A percentile compares a stretch with the other conserved stretches of the same genome.
These are phyloP conservation scores for Brachionichthys hirsutus DNA, from an alignment of 2,113 vertebrate genomes.

Conservation along the genomic window DNA sequence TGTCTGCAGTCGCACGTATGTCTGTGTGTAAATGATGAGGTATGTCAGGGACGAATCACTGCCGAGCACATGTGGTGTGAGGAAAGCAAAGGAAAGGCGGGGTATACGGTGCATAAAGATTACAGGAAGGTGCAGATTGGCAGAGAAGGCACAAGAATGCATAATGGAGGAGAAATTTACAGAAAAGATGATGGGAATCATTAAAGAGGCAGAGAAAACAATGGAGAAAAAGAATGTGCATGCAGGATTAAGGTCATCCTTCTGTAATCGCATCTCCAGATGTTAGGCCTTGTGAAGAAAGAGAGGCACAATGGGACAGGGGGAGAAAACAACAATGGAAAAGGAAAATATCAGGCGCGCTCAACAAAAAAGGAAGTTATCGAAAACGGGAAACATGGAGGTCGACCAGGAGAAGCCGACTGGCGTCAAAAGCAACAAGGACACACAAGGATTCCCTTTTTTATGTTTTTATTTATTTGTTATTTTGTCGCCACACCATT, in stretches of 20 bases:
- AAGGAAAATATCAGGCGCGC: not conserved
- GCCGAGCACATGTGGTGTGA: conserved; percentile 51
- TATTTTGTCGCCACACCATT: conserved; percentile 68
- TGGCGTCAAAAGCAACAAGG: not conserved
- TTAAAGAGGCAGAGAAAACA: not conserved
- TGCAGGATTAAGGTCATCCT: conserved; percentile 1
- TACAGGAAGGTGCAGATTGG: too few species aligned
- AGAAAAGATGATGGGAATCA: not conserved
- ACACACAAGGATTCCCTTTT: conserved; percentile 1
- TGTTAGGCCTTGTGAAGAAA: conserved; percentile 1
- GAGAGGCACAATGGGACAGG: not conserved
- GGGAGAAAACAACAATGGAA: not conserved
- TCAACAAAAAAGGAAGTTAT: not conserved
- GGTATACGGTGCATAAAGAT: too few species aligned
- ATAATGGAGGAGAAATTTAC: not conserved
- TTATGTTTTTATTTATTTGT: conserved; percentile 52
- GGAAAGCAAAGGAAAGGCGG: not conserved
- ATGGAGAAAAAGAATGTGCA: not conserved
- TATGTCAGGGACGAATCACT: conserved; percentile 18
- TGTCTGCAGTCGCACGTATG: conserved; percentile 14
- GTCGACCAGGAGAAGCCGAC: too few species aligned
- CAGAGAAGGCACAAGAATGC: not conserved
- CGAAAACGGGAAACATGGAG: not conserved
- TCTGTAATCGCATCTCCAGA: conserved; percentile 21
- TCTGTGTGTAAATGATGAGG: conserved; percentile 6